phyloP scores from a whole-genome alignment of 2,888 invertebrate genomes.

The Metallyticus violacea region DNA sequence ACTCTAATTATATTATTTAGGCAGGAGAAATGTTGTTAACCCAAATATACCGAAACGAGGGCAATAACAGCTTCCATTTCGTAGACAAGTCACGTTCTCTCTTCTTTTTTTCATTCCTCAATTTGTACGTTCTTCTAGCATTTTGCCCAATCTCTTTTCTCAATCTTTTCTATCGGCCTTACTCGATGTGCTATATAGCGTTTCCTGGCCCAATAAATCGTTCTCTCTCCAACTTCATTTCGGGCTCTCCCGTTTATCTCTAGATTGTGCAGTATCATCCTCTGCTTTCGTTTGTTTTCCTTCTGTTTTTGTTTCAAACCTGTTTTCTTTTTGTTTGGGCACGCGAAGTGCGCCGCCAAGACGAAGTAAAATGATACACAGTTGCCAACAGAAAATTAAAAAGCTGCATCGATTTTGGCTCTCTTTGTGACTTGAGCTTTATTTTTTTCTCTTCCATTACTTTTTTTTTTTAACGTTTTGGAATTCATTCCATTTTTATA shows the following conservation, averaged over 20 bases:
- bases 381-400: neutral
- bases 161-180: neutral
- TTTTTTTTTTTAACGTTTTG: neutral
- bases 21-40: neutral
- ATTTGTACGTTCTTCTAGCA: neutral
- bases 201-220: constrained; percentile 15
- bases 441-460: neutral
- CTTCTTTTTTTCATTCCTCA: neutral
- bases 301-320: neutral
- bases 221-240: constrained; percentile 10
- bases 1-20: neutral
- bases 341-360: neutral
- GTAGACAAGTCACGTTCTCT: neutral
- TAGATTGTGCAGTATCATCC: neutral
- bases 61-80: neutral
- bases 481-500: neutral
- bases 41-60: too few species aligned
- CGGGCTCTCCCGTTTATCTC: constrained; percentile 4
- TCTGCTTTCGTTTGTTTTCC: neutral
- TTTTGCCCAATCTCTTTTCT: neutral
- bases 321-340: neutral
- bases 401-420: neutral
- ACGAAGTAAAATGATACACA: neutral
- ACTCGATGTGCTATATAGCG: constrained; percentile 13
- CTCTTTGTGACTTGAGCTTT: neutral